These are phyloP conservation scores for Peromyscus aztecus DNA, from an alignment of 2,797 vertebrate species.

Conservation along the genomic window DNA sequence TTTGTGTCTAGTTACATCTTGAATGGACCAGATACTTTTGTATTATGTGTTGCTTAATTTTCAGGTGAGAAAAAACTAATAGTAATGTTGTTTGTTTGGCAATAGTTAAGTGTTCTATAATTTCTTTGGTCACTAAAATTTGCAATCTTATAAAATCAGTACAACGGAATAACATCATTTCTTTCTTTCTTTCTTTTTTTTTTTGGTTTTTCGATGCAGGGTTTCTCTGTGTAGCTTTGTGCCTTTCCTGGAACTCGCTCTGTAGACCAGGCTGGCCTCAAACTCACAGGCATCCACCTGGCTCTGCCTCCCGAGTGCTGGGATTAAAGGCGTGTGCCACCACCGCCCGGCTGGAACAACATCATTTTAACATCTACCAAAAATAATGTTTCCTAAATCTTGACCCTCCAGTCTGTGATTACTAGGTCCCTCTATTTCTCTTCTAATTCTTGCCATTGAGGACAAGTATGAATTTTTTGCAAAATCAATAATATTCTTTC, in stretches of 20 bases:
- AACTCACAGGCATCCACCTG: too few relatives aligned
- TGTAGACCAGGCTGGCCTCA: too few relatives aligned
- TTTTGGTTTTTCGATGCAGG: too few relatives aligned
- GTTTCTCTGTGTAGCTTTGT: too few relatives aligned
- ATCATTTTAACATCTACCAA: not conserved
- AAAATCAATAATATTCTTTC: not conserved
- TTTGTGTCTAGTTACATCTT: conserved; percentile 16
- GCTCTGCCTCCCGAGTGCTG: too few relatives aligned
- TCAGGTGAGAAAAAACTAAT: not conserved
- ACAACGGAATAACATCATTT: conserved; percentile 4
- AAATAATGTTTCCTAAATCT: not conserved
- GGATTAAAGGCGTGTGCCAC: too few relatives aligned
- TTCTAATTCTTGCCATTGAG: not conserved
- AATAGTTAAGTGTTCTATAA: conserved; percentile 25
- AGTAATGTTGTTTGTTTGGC: not conserved
- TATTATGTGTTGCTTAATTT: conserved; percentile 28
- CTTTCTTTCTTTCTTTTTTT: too few relatives aligned
- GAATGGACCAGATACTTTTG: conserved; percentile 26
- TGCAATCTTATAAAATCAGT: conserved; percentile 5
- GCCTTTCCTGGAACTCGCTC: too few relatives aligned
- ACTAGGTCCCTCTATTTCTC: not conserved
- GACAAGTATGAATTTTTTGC: not conserved
- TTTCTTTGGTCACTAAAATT: conserved; percentile 1
- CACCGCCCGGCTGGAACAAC: not conserved
- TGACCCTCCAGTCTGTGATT: not conserved